Evolutionary conservation across 2,888 invertebrate species (phyloP), one percentile per base, ranked within the genome.

Genomic region (Pterostichus madidus): DNA sequence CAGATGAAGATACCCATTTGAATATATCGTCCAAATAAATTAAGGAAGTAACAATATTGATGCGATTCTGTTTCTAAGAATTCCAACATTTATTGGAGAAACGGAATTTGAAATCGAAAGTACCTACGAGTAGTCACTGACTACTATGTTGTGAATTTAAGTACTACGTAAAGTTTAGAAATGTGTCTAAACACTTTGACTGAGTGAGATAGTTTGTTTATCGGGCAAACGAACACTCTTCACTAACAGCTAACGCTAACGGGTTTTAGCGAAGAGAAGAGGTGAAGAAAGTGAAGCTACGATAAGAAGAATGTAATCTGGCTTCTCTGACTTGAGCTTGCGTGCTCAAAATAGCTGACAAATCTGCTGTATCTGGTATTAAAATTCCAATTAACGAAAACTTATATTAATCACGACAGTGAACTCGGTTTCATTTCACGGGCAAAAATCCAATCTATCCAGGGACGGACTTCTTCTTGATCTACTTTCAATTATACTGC

Each of bases 301-400:
- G 49, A 49, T 5, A 35, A 13, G 64, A 64, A 64, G 35, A 61
- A 61, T 61, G 61, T 64, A 64, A 64, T 64, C 35, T 64, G 17
- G 53, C n/a, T 8, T 53, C 53, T 8, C 31, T 59, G 64, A 64
- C 32, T 61, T n/a, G n/a, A n/a, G 31, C 35, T n/a, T 11, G 56
- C 56, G 56, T 68, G 64, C 44, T 39, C 15, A 56, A 52, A 56
- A 56, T 56, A 24, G 17, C 59, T 59, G 71, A 71, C 71, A 71
- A 71, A 71, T 71, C 64, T 64, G 35, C 64, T 32, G 64, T 59
- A 32, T 31, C 71, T 46, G 17, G 71, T 71, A 71, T 71, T 71
- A 71, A 71, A 71, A 71, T 71, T 71, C 71, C 71, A 71, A 71
- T 71, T 71, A 71, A 71, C 71, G 71, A 71, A 71, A 71, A 24